Evolutionary conservation across 2,797 vertebrate species (phyloP), one percentile per base, ranked within the genome.

Genomic region (Poecile montanus): DNA sequence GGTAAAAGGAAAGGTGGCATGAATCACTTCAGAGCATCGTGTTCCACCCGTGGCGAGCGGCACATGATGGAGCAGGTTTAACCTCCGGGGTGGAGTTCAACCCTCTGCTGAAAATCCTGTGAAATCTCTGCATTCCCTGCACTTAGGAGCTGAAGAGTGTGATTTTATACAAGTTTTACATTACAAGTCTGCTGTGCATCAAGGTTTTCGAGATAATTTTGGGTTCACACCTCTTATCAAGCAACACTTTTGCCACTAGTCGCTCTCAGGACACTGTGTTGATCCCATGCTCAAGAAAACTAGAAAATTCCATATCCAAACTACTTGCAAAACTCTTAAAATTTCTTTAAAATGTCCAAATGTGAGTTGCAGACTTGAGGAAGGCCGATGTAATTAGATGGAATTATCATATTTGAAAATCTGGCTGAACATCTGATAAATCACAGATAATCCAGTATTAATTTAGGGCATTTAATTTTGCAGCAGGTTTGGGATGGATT

Each of bases 191-290:
- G 21, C 32, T 36, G 6, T 22, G 25, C 53, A 26, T 53, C 34
- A 13, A 53, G 7, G 29, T 36, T 91, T 83, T 13, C 21, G 62
- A 77, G 62, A 47, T 29, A 62, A 70, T 45, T 75, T 45, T 50
- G n/a, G 20, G 38, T 21, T 93, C 25, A 21, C 25, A 12, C 3
- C 27, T 71, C 38, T 50, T 56, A 34, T 8, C 47, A 23, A 56
- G 16, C 11, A 63, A 51, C 8, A 9, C 1, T 44, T 77, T 45
- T 42, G 26, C 32, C 6, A 4, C 9, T 6, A 10, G 30, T 40
- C 32, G 50, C 1, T 13, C 62, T 76, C 21, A 26, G 42, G 40
- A 29, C 11, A 5, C 8, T 10, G 11, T 0, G 2, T 1, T 56
- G 22, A 34, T 45, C 32, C n/a, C n/a, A 16, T 7, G 8, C 34